Base-by-base conservation (phyloP, 2,797 vertebrate species). In the Sebastes steindachneri region DNA sequence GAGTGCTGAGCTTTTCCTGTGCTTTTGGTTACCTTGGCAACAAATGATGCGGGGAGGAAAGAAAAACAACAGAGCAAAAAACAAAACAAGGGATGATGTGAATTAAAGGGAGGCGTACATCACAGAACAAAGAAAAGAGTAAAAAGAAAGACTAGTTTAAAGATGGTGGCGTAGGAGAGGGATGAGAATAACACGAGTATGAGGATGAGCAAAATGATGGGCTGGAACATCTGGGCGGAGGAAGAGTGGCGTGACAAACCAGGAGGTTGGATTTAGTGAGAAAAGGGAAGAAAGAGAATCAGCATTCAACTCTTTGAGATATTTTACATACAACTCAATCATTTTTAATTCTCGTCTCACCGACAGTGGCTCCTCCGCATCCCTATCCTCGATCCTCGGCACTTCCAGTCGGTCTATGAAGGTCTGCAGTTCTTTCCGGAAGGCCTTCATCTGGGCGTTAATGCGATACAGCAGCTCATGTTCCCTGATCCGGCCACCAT, bases 161-260 rank as follows among this genome's bases (percentile, higher is more conserved):
- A 99, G 96, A 99, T 98, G 92, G 98, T 99, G 93, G 97, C 97
- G 79, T 99, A 99, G 83, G 98, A 99, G 93, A 99, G 98, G 78
- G 98, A 99, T 90, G 98, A 99, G 96, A 99, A 99, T 93, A 99
- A 97, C 92, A 99, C 97, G 81, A 99, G 97, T 84, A 99, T 98
- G 96, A 99, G 98, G 96, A 99, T 99, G 96, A 99, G 98, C 92
- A 99, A 96, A 97, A 99, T 99, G 95, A 99, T 98, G 89, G 98
- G 98, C 97, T 99, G 98, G 96, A 99, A 99, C 98, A 99, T 99
- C 98, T 99, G 96, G 95, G 93, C 86, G 93, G 92, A 94, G 94
- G 95, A 96, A 63, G 81, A 79, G 77, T 26, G 80, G 82, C 75
- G 7, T 9, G 23, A 68, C 31, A 65, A 87, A 78, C 29, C 59